A percentile compares a stretch with the other conserved stretches of the same genome.
Conservation (phyloP, 2,113 vertebrate species). For the Pygoscelis adeliae region DNA sequence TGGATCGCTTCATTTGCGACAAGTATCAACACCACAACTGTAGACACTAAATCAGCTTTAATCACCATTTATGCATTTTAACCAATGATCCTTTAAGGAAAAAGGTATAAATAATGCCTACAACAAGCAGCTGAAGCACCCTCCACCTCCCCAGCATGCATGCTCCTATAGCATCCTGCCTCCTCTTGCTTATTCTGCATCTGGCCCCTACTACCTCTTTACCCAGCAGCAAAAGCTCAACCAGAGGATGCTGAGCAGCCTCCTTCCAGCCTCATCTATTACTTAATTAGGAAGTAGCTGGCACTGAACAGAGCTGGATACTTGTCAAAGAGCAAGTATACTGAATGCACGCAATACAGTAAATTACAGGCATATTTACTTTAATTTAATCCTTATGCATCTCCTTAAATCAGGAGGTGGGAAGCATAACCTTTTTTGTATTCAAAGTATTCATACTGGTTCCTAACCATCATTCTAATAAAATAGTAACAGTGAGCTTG, state of each 20-base stretch:
- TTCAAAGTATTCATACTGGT: background rate
- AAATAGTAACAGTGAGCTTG: background rate
- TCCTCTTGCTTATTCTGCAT: background rate
- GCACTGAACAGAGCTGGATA: background rate
- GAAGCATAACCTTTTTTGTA: background rate
- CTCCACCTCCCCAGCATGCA: background rate
- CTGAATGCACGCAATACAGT: background rate
- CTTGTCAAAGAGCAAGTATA: slow-evolving; percentile 1
- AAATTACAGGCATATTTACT: slow-evolving; percentile 29
- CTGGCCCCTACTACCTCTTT: background rate
- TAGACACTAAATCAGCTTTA: background rate
- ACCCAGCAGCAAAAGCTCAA: background rate
- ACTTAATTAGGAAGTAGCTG: slow-evolving; percentile 10
- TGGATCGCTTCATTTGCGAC: background rate
- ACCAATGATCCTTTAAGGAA: background rate
- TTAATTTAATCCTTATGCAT: background rate
- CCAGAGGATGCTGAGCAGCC: background rate
- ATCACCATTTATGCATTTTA: background rate
- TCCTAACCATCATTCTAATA: background rate
- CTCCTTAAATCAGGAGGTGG: slow-evolving; percentile 13
- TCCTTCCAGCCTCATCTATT: slow-evolving; percentile 12
- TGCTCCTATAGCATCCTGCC: background rate
- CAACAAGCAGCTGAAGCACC: background rate
- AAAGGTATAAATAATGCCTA: background rate
- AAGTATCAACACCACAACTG: background rate